phyloP scores from a whole-genome alignment of 2,888 invertebrate genomes.

The Aproaerema taeniolella region DNA sequence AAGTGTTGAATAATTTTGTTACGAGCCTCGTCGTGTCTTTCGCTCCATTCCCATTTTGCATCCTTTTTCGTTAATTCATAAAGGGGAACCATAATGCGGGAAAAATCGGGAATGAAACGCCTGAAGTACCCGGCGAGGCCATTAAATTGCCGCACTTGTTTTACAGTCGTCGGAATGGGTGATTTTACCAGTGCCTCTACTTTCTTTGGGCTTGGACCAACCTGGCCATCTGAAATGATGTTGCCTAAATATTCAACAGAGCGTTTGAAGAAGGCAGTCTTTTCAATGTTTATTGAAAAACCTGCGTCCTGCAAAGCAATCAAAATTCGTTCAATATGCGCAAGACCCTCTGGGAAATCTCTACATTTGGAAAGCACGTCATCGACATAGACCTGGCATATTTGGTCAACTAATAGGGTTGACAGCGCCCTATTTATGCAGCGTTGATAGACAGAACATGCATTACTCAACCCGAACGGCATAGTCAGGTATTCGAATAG shows the following conservation, averaged over 20 bases:
- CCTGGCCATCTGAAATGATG: slow-evolving; percentile 23
- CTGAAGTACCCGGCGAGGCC: slow-evolving; percentile 23
- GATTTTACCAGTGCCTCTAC: slow-evolving; percentile 27
- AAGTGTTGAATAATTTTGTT: slow-evolving; percentile 16
- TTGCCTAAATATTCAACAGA: slow-evolving; percentile 29
- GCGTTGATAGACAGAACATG: slow-evolving; percentile 24
- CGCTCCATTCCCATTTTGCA: slow-evolving; percentile 21
- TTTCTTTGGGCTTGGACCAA: slow-evolving; percentile 27
- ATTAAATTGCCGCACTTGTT: slow-evolving; percentile 25
- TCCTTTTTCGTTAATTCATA: slow-evolving; percentile 23
- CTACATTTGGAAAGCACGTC: slow-evolving; percentile 26
- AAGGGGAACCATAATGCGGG: slow-evolving; percentile 20
- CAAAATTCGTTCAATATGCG: slow-evolving; percentile 21
- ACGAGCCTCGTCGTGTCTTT: slow-evolving; percentile 22
- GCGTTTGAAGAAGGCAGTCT: slow-evolving; percentile 24
- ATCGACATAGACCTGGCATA: slow-evolving; percentile 29
- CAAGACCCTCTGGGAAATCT: slow-evolving; percentile 18
- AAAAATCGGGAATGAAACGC: slow-evolving; percentile 21
- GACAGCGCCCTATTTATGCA: slow-evolving; percentile 22
- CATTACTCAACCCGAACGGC: slow-evolving; percentile 30
- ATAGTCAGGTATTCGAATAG: slow-evolving; percentile 28
- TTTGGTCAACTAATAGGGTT: slow-evolving; percentile 6
- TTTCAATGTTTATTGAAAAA: slow-evolving; percentile 28
- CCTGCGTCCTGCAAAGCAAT: slow-evolving; percentile 23
- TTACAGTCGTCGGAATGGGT: slow-evolving; percentile 23